Percentiles rank a stretch among this genome's conserved stretches.
Conservation (phyloP, 92 coral and sea anemone species). For the Bergia puertoricense region DNA sequence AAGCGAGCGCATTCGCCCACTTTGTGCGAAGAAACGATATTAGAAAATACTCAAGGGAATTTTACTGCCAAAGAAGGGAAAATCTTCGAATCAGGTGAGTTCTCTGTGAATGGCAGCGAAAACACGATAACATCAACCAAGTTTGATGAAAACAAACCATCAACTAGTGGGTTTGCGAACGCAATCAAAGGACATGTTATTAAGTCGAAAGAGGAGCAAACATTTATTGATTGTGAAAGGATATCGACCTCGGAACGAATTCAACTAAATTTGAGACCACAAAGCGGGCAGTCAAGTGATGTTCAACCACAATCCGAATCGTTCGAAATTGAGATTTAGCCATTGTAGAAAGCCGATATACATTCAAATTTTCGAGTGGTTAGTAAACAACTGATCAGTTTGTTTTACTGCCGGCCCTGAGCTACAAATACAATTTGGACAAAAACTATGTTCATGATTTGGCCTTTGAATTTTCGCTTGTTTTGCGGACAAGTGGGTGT, state of each 20-base stretch:
- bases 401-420: no score
- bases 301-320: background rate
- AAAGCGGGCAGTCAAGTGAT: background rate
- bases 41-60: background rate
- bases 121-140: background rate
- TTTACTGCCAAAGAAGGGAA: constrained; percentile 1
- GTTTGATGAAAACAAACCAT: constrained; percentile 28
- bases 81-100: background rate
- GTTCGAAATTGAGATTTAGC: constrained; percentile 27
- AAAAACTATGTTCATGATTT: background rate
- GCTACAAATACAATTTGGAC: background rate
- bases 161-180: constrained; percentile 21
- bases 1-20: constrained; percentile 11
- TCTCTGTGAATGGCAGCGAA: background rate
- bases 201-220: background rate
- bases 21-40: background rate
- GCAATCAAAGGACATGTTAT: background rate
- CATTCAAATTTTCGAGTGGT: background rate
- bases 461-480: background rate
- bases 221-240: background rate
- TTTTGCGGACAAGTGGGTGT: background rate
- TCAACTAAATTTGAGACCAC: background rate
- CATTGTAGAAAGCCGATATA: background rate
- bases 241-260: background rate
- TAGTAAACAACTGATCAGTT: background rate